phyloP scores from a whole-genome alignment of 1,140 invertebrate species.

The Bombyx mandarina region DNA sequence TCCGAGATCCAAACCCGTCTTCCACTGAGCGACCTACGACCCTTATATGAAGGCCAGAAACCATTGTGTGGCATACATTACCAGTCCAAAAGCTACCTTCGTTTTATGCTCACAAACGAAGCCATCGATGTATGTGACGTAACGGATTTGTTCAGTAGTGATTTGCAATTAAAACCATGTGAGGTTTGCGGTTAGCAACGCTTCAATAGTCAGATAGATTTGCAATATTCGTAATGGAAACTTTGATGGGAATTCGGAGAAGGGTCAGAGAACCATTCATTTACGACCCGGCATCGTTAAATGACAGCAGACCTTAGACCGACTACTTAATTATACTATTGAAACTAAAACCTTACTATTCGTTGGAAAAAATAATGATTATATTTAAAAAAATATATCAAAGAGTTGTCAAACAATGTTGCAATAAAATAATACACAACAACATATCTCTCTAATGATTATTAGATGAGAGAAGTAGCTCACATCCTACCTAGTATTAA shows the following conservation, averaged over 20 bases:
- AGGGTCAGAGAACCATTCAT: not conserved
- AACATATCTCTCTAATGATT: too few relatives aligned
- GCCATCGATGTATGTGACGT: slow-evolving; percentile 8
- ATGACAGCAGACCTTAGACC: not conserved
- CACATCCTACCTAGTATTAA: too few relatives aligned
- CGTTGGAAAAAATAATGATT: too few relatives aligned
- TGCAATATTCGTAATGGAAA: slow-evolving; percentile 21
- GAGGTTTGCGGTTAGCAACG: slow-evolving; percentile 18
- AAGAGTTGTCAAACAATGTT: too few relatives aligned
- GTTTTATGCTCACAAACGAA: not conserved
- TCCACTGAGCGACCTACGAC: not conserved
- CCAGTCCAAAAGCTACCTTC: not conserved
- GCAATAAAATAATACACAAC: too few relatives aligned
- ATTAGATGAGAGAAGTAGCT: too few relatives aligned
- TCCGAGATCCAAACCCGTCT: slow-evolving; percentile 16
- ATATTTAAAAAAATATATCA: too few relatives aligned
- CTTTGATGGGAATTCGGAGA: slow-evolving; percentile 6
- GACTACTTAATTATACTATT: too few relatives aligned
- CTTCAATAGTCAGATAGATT: slow-evolving; percentile 19
- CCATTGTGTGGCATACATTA: slow-evolving; percentile 6
- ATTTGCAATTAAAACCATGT: slow-evolving; percentile 19
- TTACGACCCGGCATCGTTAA: not conserved
- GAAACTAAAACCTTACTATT: too few relatives aligned
- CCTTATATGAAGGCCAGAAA: slow-evolving; percentile 1
- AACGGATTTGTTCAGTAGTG: slow-evolving; percentile 4